Base-by-base conservation (phyloP, 2,888 invertebrate genomes). In the Oligia strigilis region DNA sequence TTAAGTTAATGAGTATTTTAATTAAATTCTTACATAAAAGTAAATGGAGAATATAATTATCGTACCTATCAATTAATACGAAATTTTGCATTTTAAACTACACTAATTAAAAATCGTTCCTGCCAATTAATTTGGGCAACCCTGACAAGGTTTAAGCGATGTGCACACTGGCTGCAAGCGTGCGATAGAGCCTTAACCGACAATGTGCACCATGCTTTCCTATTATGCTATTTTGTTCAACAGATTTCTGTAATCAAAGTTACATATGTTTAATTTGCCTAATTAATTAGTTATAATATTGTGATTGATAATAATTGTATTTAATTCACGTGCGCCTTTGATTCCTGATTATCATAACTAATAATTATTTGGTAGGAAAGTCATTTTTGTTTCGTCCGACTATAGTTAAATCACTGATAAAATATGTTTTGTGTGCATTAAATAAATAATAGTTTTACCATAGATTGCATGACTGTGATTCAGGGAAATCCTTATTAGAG, bases 81-180 rank as follows among this genome's bases (percentile, higher is more conserved):
- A 58, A 36, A 55, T 19, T 43, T n/a, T 17, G 23, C 17, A 40
- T 78, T 69, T 69, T 6, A 19, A 52, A 70, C 14, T 23, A 19
- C 14, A 36, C 9, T 17, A 43, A 52, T 58, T 72, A 43, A 65
- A 82, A 74, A 67, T 64, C 36, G 72, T 74, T 36, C 66, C 49
- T 23, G 14, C 13, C 58, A 60, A 78, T 75, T 75, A 62, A 71
- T 72, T 66, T 66, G n/a, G 46, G 3, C 84, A 86, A 29, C 88
- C 88, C 84, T 89, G 82, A 70, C 36, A 65, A 71, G 58, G 17
- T 75, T 81, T 78, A 87, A 91, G 77, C 77, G 52, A 58, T 52
- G 73, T 55, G 62, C 85, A 86, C 81, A 88, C 71, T 75, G 79
- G 62, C 78, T 89, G 79, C 78, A 77, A 49, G 70, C 67, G 70